Percentiles rank a stretch among this genome's conserved stretches.
These are phyloP conservation scores for Manis javanica DNA, from an alignment of 2,797 vertebrate species.

Conservation along the genomic window DNA sequence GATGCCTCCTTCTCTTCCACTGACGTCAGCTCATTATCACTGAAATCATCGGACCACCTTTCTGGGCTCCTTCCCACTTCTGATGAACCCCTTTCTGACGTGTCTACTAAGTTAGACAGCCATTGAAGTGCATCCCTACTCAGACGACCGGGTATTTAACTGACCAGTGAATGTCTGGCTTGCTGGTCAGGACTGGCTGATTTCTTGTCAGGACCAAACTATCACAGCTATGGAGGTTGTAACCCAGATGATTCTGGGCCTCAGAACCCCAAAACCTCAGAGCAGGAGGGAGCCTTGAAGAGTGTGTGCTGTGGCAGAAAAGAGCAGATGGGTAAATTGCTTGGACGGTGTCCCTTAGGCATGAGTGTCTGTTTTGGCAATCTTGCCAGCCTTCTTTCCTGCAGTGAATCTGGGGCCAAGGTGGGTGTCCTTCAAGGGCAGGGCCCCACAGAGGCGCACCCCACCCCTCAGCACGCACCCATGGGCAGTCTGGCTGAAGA, in stretches of 20 bases:
- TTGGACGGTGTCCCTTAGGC: background rate
- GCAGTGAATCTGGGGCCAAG: background rate
- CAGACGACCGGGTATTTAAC: background rate
- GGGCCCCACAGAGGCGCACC: background rate
- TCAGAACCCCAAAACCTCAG: background rate
- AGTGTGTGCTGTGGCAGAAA: background rate
- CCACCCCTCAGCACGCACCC: background rate
- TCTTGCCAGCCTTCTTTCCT: background rate
- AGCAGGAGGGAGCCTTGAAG: background rate
- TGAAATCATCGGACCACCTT: fast-evolving
- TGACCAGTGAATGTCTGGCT: background rate
- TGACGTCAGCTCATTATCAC: background rate
- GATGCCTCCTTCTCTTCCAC: background rate
- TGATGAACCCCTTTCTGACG: background rate
- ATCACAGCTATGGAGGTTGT: background rate
- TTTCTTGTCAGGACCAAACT: background rate
- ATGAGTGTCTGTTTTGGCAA: background rate
- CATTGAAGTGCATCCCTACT: background rate
- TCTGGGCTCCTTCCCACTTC: background rate
- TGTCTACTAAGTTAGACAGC: background rate
- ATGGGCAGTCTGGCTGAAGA: background rate
- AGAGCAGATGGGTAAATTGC: background rate
- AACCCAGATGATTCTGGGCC: background rate
- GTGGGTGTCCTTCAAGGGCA: background rate
- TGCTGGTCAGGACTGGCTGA: background rate